These are phyloP conservation scores for Ascaphus truei DNA, from an alignment of 2,113 vertebrate genomes.

Conservation along the genomic window DNA sequence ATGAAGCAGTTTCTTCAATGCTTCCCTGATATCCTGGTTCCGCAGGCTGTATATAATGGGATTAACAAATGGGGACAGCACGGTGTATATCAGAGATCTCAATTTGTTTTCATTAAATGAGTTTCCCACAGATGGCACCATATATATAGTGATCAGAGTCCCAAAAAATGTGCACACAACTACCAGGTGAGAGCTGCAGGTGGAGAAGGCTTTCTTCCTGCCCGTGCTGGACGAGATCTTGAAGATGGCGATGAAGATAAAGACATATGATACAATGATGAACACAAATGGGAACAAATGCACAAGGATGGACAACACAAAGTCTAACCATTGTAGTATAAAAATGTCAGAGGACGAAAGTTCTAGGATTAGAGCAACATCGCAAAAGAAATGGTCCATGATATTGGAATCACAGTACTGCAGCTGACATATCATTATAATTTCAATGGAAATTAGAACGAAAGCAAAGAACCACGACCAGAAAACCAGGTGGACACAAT, in stretches of 20 bases:
- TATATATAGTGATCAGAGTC: slow-evolving; percentile 10
- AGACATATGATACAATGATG: neutral
- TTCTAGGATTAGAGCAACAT: neutral
- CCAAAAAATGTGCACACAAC: neutral
- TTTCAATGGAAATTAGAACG: neutral
- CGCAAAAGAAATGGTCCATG: slow-evolving; percentile 16
- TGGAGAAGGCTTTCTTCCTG: slow-evolving; percentile 5
- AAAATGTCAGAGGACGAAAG: neutral
- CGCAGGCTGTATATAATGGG: slow-evolving; percentile 5
- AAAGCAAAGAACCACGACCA: neutral
- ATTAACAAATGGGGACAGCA: neutral
- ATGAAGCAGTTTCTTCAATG: neutral
- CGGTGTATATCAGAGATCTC: slow-evolving; percentile 6
- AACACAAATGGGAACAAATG: slow-evolving; percentile 7
- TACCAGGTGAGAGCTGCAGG: slow-evolving; percentile 18
- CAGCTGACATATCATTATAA: neutral
- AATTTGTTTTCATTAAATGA: slow-evolving; percentile 5
- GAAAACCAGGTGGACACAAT: neutral
- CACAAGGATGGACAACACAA: neutral
- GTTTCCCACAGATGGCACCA: neutral
- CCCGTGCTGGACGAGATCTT: neutral
- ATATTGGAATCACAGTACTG: neutral
- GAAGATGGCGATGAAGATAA: slow-evolving; percentile 8
- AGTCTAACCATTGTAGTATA: neutral
- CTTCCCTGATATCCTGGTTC: slow-evolving; percentile 1